Percentiles rank a stretch among this genome's conserved stretches.
Evolutionary conservation across 2,797 vertebrate species (phyloP).

Genomic region (Tenualosa thibaudeaui): DNA sequence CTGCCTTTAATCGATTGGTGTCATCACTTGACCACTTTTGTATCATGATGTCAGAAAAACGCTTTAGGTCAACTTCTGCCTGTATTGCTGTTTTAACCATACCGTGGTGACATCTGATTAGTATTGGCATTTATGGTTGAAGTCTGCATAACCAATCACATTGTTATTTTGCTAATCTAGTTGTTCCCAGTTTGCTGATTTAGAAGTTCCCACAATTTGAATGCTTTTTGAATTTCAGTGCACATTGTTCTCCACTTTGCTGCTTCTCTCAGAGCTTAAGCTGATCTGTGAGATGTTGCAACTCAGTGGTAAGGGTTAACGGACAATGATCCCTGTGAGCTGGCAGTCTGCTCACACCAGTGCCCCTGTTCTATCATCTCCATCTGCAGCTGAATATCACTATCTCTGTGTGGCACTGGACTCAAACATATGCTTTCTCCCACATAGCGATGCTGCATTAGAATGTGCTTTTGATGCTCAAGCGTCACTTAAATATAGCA

Average conservation of each 20-base stretch:
- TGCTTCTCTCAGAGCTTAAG: neutral
- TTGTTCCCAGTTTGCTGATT: too few species aligned
- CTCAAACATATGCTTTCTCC: neutral
- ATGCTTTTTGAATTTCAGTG: neutral
- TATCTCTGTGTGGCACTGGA: neutral
- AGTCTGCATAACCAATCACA: neutral
- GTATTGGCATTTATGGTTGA: neutral
- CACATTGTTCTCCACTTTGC: neutral
- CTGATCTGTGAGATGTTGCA: neutral
- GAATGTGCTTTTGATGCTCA: neutral
- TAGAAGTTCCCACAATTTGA: neutral
- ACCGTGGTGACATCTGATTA: neutral
- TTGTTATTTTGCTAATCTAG: neutral
- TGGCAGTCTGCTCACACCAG: slow-evolving; percentile 7
- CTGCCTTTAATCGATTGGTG: neutral
- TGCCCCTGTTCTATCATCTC: neutral
- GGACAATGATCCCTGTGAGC: neutral
- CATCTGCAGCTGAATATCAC: neutral
- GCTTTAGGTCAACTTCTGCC: neutral
- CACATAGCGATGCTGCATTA: neutral
- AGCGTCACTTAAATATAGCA: neutral
- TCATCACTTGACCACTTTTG: neutral
- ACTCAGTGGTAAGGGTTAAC: neutral
- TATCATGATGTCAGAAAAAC: neutral
- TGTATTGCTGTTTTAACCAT: neutral